Base-by-base conservation (phyloP, 2,888 invertebrate species). In the Carpatolechia fugitivella region DNA sequence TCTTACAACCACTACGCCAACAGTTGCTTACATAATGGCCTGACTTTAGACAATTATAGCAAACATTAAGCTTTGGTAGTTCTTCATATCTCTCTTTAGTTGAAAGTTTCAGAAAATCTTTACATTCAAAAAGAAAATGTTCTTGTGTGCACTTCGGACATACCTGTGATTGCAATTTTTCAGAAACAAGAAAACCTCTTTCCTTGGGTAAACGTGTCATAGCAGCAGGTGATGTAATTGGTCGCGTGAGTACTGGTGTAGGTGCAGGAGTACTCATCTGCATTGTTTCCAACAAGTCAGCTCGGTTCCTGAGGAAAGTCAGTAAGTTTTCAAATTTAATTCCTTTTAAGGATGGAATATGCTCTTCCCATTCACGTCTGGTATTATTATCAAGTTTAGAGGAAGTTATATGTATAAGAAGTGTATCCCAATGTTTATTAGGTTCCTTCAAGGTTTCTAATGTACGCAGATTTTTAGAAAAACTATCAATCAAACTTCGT, bases 381-480 rank as follows among this genome's bases (percentile, higher is more conserved):
- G 29, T 44, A 6, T 44, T 44, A 3, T 20, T 5, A 24, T 20
- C 44, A 5, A 44, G 11, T n/a, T 44, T 44, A 4, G n/a, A 16
- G 11, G 24, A 3, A n/a, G 16, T 7, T 14, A 44, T 10, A 24
- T 44, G 16, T 11, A 44, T 44, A 10, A 24, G n/a, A 1, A 44
- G 24, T 20, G 44, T 44, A 11, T 66, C 64, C 69, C 66, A 69
- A 3, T 59, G 50, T 11, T 57, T 31, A 0, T 56, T 54, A 0
- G 66, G 65, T 20, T 67, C 61, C 1, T 63, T 61, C 20, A 65
- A 53, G 0, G 62, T 54, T 16, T 61, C 54, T 14, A 68, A 53
- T 3, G 63, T 61, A 10, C 63, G 51, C 18, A 68, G 30, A 33
- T 60, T 64, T 60, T 65, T 68, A 60, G 64, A 66, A 10, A 64